phyloP scores from a whole-genome alignment of 2,113 vertebrate species.

The Ginglymostoma cirratum region DNA sequence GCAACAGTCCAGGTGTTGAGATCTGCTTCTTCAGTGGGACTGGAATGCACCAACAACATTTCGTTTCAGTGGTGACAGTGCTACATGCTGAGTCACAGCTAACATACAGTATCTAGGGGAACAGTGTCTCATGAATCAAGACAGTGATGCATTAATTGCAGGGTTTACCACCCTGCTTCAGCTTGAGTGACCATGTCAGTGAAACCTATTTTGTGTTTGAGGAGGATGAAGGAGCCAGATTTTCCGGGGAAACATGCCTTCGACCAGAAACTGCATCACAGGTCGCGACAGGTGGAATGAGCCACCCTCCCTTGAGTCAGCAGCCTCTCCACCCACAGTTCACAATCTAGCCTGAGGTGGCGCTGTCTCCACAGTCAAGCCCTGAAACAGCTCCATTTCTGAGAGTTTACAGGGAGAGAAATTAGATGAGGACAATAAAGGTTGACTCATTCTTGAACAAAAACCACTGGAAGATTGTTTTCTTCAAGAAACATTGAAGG shows the following conservation, averaged over 20 bases:
- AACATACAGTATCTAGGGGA: background rate
- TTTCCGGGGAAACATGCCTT: background rate
- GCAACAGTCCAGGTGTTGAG: background rate
- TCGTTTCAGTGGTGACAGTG: background rate
- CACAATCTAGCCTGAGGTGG: background rate
- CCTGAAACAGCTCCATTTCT: background rate
- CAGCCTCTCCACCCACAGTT: background rate
- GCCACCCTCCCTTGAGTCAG: background rate
- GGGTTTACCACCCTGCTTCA: background rate
- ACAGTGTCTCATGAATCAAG: background rate
- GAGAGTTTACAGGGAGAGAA: background rate
- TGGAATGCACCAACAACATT: background rate
- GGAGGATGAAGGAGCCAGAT: background rate
- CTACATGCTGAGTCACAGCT: background rate
- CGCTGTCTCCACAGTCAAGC: background rate
- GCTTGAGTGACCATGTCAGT: background rate
- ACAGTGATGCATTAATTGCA: background rate
- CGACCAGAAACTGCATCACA: background rate
- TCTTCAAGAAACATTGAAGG: background rate
- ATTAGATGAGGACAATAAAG: background rate
- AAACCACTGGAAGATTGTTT: background rate
- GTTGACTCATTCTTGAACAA: background rate
- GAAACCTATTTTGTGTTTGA: background rate
- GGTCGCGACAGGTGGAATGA: background rate
- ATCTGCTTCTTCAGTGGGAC: background rate